Percentiles rank a stretch among this genome's conserved stretches.
Evolutionary conservation across 2,113 vertebrate species (phyloP).

Genomic region (Calypte anna): DNA sequence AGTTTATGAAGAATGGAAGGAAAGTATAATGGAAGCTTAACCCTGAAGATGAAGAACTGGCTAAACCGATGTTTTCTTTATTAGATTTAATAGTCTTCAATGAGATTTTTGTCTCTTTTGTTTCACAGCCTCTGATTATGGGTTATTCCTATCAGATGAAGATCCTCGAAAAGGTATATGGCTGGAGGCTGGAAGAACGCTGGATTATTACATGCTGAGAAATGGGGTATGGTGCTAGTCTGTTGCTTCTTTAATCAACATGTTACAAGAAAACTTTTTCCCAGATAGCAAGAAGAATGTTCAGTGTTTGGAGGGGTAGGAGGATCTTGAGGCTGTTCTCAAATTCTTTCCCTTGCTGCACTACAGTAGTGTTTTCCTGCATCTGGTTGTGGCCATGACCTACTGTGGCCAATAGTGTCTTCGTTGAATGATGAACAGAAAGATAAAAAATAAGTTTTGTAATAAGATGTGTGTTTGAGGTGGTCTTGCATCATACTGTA

Average conservation of each 20-base stretch:
- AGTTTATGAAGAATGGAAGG: not conserved
- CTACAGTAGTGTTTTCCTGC: not conserved
- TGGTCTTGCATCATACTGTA: not conserved
- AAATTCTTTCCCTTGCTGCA: not conserved
- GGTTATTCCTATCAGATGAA: conserved; percentile 95
- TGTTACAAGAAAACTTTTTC: not conserved
- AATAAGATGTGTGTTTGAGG: not conserved
- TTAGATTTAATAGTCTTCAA: not conserved
- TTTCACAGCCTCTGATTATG: conserved; percentile 94
- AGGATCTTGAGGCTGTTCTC: not conserved
- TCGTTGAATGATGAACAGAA: not conserved
- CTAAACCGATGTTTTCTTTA: not conserved
- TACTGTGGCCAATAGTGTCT: not conserved
- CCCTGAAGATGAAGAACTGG: not conserved
- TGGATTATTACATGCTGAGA: conserved; percentile 99
- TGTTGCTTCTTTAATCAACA: not conserved
- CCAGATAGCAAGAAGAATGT: not conserved
- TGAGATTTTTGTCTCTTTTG: not conserved
- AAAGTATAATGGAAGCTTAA: not conserved
- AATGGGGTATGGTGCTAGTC: conserved; percentile 86
- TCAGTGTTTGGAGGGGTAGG: not conserved
- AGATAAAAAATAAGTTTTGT: not conserved
- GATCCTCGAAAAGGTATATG: conserved; percentile 98
- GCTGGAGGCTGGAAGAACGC: conserved; percentile 94
- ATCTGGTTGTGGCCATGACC: not conserved